These are phyloP conservation scores for Metopia argyrocephala DNA, from an alignment of 2,888 invertebrate genomes.

Conservation along the genomic window DNA sequence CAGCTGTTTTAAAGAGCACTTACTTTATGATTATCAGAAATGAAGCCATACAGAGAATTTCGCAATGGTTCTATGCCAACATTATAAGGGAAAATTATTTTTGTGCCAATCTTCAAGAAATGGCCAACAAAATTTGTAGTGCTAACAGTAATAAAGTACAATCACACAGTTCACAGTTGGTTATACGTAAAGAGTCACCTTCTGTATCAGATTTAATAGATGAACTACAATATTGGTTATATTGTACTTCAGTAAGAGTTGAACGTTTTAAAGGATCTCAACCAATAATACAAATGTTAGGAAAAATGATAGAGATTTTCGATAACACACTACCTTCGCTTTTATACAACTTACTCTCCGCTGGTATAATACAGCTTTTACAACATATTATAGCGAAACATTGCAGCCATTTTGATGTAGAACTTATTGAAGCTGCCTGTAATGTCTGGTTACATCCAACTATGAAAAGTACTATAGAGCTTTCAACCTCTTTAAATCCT, in stretches of 20 bases:
- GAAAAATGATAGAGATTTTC: conserved; percentile 66
- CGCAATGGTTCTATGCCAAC: conserved; percentile 81
- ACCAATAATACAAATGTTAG: conserved; percentile 66
- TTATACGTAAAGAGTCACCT: conserved; percentile 63
- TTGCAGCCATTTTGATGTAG: conserved; percentile 66
- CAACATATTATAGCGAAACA: conserved; percentile 73
- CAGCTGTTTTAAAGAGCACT: conserved; percentile 79
- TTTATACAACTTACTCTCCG: conserved; percentile 72
- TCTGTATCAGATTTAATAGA: conserved; percentile 72
- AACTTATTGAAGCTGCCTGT: conserved; percentile 68
- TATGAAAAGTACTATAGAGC: conserved; percentile 39
- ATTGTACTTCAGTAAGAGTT: conserved; percentile 70
- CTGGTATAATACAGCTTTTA: conserved; percentile 71
- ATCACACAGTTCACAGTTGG: conserved; percentile 66
- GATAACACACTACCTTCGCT: conserved; percentile 71
- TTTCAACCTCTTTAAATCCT: conserved; percentile 30
- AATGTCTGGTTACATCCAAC: conserved; percentile 65
- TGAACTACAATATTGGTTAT: conserved; percentile 74
- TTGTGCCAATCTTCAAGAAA: conserved; percentile 69
- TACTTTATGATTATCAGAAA: conserved; percentile 80
- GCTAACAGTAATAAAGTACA: conserved; percentile 64
- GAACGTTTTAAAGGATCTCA: conserved; percentile 67
- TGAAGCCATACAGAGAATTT: conserved; percentile 79
- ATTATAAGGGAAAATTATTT: conserved; percentile 72
- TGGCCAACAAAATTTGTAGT: conserved; percentile 70